Evolutionary conservation across 2,888 invertebrate species (phyloP), one percentile per base, ranked within the genome.

Genomic region (Galerucella calmariensis): DNA sequence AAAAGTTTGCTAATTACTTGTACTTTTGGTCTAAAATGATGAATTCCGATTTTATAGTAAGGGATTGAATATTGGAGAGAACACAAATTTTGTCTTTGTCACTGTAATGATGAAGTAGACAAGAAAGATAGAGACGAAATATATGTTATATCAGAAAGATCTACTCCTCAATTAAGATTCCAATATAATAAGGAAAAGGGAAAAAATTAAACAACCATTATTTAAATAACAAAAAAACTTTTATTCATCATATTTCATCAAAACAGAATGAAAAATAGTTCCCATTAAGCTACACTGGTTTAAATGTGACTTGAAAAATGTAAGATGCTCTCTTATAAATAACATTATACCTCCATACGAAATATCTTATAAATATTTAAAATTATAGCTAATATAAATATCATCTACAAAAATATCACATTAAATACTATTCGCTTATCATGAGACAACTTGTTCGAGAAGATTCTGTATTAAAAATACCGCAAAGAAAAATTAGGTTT

Each of bases 391-490:
- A 73, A 65, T 67, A 72, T 67, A 73, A 73, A 73, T 69, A 72
- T 67, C 75, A 65, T 75, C 62, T 70, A 74, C 62, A 66, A 74
- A 75, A 76, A 78, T 75, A 78, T 76, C 78, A 78, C 76, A 77
- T 76, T 72, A 77, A 78, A 78, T 76, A 77, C 77, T 76, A 77
- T 74, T 77, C 72, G 71, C 70, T 73, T 74, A 75, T 75, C 69
- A 61, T 67, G 56, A 56, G 56, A 56, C 48, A 48, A 48, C 11
- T 56, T 56, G 56, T 56, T 56, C 16, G 2, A 56, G 6, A 56
- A 16, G 16, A 2, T 16, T 56, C 20, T 56, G 56, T 16, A 56
- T 56, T 16, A 16, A 56, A 56, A 56, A 8, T 16, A 56, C 11
- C 16, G 20, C 16, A 9, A 56, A 10, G 20, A n/a, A 53, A 53